Conservation (phyloP, 2,797 vertebrate genomes). For the Artibeus jamaicensis region DNA sequence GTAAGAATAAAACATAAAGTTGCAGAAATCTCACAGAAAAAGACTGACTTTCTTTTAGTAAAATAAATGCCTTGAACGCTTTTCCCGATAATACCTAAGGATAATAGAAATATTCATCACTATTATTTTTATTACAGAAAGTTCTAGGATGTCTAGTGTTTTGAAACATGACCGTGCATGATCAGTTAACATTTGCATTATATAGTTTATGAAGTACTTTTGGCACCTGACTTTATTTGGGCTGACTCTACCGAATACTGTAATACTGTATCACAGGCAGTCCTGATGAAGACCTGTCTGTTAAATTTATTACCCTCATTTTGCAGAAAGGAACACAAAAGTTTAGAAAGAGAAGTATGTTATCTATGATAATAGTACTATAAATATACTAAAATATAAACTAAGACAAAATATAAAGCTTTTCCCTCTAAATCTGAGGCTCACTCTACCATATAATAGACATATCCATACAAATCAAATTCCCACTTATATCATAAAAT, state of each 20-base stretch:
- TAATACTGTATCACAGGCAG: neutral
- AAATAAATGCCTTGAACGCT: neutral
- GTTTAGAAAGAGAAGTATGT: neutral
- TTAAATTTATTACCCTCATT: neutral
- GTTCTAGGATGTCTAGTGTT: neutral
- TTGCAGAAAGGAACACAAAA: neutral
- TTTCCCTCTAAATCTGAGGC: neutral
- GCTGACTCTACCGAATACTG: neutral
- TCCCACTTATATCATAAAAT: neutral
- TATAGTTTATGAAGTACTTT: neutral
- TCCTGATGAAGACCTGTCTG: neutral
- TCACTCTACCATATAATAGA: neutral
- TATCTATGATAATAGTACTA: neutral
- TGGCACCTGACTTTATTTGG: neutral
- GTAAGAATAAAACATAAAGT: neutral
- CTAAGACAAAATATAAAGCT: neutral
- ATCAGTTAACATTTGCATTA: neutral
- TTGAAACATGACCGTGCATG: neutral
- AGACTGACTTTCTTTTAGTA: neutral
- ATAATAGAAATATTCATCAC: neutral
- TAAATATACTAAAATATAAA: neutral
- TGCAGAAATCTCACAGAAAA: neutral
- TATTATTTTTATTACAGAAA: conserved; percentile 6
- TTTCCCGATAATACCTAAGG: neutral
- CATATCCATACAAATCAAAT: neutral